Conservation (phyloP, 2,888 invertebrate species). For the Cactoblastis cactorum region DNA sequence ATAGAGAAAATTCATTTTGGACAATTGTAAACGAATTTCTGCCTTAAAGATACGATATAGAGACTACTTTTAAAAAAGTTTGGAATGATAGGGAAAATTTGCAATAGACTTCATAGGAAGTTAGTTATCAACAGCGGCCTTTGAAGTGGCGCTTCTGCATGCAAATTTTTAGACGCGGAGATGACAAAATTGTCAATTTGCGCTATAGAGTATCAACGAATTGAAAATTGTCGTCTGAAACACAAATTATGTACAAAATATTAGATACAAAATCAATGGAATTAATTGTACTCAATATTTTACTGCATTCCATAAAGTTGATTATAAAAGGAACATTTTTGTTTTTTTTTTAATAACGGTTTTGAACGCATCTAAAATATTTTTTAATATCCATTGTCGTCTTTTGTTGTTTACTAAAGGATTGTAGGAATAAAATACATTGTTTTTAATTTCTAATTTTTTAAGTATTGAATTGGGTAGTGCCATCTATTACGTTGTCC, state of each 20-base stretch:
- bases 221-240: too few relatives aligned
- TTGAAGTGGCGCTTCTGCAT: constrained; percentile 79
- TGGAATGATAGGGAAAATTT: neutral
- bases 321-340: too few relatives aligned
- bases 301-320: too few relatives aligned
- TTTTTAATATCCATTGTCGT: too few relatives aligned
- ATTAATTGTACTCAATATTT: too few relatives aligned
- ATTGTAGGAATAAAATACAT: too few relatives aligned
- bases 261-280: too few relatives aligned
- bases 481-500: neutral
- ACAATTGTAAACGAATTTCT: constrained; percentile 20
- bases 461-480: neutral
- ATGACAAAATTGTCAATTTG: constrained; percentile 57
- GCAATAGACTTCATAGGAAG: constrained; percentile 36
- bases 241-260: too few relatives aligned
- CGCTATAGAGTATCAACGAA: constrained; percentile 26
- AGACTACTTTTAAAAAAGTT: neutral
- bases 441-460: too few relatives aligned
- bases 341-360: too few relatives aligned
- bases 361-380: too few relatives aligned
- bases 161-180: constrained; percentile 58
- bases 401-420: too few relatives aligned
- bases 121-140: constrained; percentile 67
- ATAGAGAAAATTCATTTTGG: constrained; percentile 17
- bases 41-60: constrained; percentile 5